Percentiles rank a stretch among this genome's conserved stretches.
phyloP scores from a whole-genome alignment of 53 echinoderm and acorn worm species.

The Mesocentrotus franciscanus region DNA sequence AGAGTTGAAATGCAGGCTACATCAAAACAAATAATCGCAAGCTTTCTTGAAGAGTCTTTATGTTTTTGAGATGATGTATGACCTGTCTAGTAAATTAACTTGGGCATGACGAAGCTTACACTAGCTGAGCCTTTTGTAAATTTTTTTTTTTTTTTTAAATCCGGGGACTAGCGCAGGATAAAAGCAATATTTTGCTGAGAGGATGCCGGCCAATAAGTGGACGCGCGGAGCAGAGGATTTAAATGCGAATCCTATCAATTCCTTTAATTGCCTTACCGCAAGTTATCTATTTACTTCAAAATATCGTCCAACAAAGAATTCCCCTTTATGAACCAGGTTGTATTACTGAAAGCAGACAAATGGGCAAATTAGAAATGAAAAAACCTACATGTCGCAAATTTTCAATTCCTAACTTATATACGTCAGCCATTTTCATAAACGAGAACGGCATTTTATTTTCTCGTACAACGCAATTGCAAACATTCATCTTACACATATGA shows the following conservation, averaged over 20 bases:
- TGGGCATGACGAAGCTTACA: not conserved
- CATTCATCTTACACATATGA: not conserved
- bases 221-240: slow-evolving; percentile 40
- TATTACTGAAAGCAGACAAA: not conserved
- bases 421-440: not conserved
- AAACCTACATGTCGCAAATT: not conserved
- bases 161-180: not conserved
- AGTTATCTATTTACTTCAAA: not conserved
- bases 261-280: slow-evolving; percentile 49
- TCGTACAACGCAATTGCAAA: not conserved
- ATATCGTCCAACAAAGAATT: not conserved
- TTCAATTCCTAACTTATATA: not conserved
- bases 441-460: not conserved
- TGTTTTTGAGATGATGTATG: no score
- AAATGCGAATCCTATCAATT: slow-evolving; percentile 41
- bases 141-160: no score
- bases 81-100: not conserved
- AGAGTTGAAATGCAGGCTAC: no score
- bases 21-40: no score
- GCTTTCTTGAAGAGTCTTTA: no score
- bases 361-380: not conserved
- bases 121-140: not conserved
- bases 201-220: slow-evolving; percentile 27
- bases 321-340: not conserved
- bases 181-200: slow-evolving; percentile 21